Evolutionary conservation across 2,888 invertebrate species (phyloP).

Genomic region (Endomychus coccineus): DNA sequence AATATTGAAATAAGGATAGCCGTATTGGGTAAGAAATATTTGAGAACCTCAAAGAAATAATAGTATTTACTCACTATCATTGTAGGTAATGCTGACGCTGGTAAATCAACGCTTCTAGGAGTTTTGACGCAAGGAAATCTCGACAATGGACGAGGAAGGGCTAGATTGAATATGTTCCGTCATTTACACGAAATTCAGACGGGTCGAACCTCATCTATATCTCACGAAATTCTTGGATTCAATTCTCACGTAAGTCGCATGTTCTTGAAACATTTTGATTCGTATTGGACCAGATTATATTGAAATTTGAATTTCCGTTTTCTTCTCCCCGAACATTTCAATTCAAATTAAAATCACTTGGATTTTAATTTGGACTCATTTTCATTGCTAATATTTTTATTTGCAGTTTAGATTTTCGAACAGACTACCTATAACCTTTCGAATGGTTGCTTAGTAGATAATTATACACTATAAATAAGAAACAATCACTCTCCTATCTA

Average conservation of each 20-base stretch:
- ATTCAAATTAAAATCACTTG: too few species aligned
- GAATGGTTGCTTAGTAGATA: too few species aligned
- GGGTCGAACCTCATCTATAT: slow-evolving; percentile 90
- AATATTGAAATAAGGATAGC: slow-evolving; percentile 70
- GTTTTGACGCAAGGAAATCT: slow-evolving; percentile 93
- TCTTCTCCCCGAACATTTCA: too few species aligned
- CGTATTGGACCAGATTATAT: too few species aligned
- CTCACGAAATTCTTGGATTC: slow-evolving; percentile 95
- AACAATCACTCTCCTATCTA: too few species aligned
- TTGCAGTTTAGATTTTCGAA: too few species aligned
- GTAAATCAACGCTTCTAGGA: slow-evolving; percentile 94
- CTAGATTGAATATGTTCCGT: slow-evolving; percentile 90
- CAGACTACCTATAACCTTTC: too few species aligned
- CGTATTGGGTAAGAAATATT: slow-evolving; percentile 49
- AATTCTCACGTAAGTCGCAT: slow-evolving; percentile 56
- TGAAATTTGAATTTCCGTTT: too few species aligned
- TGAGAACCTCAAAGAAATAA: not conserved
- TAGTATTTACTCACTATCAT: slow-evolving; percentile 39
- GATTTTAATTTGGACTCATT: too few species aligned
- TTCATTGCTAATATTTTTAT: too few species aligned
- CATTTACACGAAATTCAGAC: slow-evolving; percentile 92
- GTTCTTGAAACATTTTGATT: slow-evolving; percentile 3
- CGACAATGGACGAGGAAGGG: slow-evolving; percentile 92
- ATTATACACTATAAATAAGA: too few species aligned
- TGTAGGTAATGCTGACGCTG: slow-evolving; percentile 90